Base-by-base conservation (phyloP, 2,888 invertebrate species). In the Drosophila infuscata region DNA sequence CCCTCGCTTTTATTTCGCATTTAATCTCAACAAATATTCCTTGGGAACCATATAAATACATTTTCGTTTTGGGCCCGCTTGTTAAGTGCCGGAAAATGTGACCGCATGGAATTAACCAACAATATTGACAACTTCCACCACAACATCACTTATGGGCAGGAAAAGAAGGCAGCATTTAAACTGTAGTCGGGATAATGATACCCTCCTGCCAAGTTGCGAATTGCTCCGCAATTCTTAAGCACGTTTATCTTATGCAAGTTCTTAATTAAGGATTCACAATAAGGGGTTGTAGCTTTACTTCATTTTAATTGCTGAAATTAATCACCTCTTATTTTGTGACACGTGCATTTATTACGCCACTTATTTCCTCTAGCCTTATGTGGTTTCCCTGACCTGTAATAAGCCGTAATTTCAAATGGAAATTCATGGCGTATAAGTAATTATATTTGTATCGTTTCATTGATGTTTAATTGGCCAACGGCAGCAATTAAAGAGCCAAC, bases 381-480 rank as follows among this genome's bases (percentile, higher is more conserved):
- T 46, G 33, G 35, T 5, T 60, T 5, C 15, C 11, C 29, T 33
- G 12, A 15, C 17, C 17, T 9, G 33, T 30, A 30, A 36, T 48
- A 32, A 64, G 51, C 25, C n/a, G 25, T 30, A 61, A 64, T 64
- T 57, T 66, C 30, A 74, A 9, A 60, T 46, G 33, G 41, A 52
- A 38, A 49, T n/a, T 3, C 30, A 15, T 15, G 29, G 53, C 67
- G 53, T 49, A 64, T 64, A 30, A 20, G 57, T 61, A 59, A 68
- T 68, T 49, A 46, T 41, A 51, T 64, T 56, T 58, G 46, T 32
- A 25, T 48, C 20, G 49, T 46, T 52, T 67, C 66, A 77, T 57
- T 81, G 65, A 69, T 63, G 69, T 68, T 78, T 60, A 78, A 78
- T 78, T 78, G 73, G 29, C 52, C 51, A 77, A 62, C 25, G 43